Evolutionary conservation across 2,888 invertebrate species (phyloP), one percentile per base, ranked within the genome.

Genomic region (Nymphalis c-album): DNA sequence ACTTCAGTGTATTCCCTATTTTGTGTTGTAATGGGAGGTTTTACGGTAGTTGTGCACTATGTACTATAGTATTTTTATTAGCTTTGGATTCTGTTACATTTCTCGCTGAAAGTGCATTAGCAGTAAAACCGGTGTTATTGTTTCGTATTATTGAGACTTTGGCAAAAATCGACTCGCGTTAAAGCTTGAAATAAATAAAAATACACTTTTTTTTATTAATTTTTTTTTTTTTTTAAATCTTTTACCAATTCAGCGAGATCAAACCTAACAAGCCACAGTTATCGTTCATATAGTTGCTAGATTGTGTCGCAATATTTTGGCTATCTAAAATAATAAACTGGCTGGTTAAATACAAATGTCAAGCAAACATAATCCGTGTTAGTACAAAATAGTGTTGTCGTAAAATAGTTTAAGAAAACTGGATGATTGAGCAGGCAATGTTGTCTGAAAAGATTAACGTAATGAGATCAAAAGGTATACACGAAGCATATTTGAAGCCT

Each of bases 1-100:
- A 75, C 53, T 55, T 73, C 71, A 71, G 72, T 74, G 74, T 73
- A 72, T 74, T 69, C 69, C 68, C 68, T 75, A 73, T 72, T 75
- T 74, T 74, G 74, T 70, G 61, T 63, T 55, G 63, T 65, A 68
- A 70, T 70, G 50, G 64, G 40, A 40, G 59, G 62, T 63, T 67
- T 67, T 67, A 67, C 62, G 50, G 58, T 62, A 51, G 55, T 53
- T 60, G 60, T 60, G 35, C 35, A 63, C 51, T 58, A 53, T 67
- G 63, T 63, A 53, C 51, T 59, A 22, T 26, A 58, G 18, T 62
- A 46, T 61, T 63, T 67, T 63, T 67, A 59, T 59, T 58, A 63
- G 45, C 20, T 26, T 51, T 46, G 50, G 40, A 57, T 60, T 60
- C 47, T 53, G 61, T 61, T 47, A 48, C 60, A 61, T 65, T 65